These are phyloP conservation scores for Cryptocephalus primarius DNA, from an alignment of 2,888 invertebrate species.

Conservation along the genomic window DNA sequence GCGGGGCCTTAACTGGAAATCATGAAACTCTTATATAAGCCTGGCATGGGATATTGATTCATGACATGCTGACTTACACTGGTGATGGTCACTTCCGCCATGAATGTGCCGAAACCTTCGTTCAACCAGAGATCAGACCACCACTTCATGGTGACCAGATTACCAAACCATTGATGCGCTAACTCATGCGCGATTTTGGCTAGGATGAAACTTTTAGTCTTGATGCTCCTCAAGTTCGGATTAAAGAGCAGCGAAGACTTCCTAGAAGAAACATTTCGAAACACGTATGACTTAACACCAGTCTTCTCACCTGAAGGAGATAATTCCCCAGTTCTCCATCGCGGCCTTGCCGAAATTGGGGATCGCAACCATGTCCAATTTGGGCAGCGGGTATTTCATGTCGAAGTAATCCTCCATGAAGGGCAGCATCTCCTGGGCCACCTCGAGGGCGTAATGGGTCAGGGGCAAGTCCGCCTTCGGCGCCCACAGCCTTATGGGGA, in stretches of 20 bases:
- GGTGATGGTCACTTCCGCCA: constrained; percentile 44
- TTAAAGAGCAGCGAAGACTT: constrained; percentile 52
- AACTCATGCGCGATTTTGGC: constrained; percentile 55
- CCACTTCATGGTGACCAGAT: constrained; percentile 57
- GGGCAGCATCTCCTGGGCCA: constrained; percentile 40
- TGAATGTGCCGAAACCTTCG: constrained; percentile 62
- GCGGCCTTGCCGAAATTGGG: constrained; percentile 46
- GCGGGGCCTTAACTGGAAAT: constrained; percentile 42
- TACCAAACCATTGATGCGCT: constrained; percentile 69
- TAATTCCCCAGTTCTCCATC: constrained; percentile 48
- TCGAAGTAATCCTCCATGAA: constrained; percentile 44
- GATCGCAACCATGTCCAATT: constrained; percentile 48
- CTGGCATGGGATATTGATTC: no score
- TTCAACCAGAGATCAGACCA: constrained; percentile 64
- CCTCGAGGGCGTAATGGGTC: constrained; percentile 41
- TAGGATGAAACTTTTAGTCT: constrained; percentile 28
- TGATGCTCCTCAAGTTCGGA: constrained; percentile 36
- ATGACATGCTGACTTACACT: constrained; percentile 27
- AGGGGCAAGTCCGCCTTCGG: constrained; percentile 27
- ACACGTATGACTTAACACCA: neutral
- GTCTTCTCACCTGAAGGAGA: constrained; percentile 40
- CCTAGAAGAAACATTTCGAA: constrained; percentile 23
- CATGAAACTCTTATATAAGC: neutral
- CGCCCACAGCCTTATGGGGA: constrained; percentile 38
- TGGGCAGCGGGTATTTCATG: constrained; percentile 42